Conservation (phyloP, 1,140 invertebrate species). For the Aphelinus certus region DNA sequence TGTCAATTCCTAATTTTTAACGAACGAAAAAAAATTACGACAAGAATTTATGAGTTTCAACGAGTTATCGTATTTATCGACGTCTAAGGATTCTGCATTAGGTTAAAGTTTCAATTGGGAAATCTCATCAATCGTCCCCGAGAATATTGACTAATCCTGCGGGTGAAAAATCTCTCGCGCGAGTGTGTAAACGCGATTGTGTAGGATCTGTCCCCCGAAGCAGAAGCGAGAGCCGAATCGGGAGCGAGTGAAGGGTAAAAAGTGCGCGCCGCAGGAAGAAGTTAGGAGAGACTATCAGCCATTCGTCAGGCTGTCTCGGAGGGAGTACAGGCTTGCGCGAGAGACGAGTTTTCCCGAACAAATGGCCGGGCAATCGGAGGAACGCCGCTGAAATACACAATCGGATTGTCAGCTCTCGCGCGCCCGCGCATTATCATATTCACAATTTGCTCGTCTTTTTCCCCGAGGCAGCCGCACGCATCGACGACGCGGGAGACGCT, state of each 20-base stretch:
- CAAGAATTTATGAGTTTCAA: too few species aligned
- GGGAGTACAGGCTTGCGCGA: conserved; percentile 19
- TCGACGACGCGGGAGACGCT: background rate
- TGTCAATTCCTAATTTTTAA: too few species aligned
- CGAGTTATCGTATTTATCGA: too few species aligned
- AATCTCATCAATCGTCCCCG: too few species aligned
- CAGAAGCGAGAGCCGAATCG: conserved; percentile 17
- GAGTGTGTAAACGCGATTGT: too few species aligned
- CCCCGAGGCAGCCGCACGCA: conserved; percentile 1
- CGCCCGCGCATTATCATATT: conserved; percentile 58
- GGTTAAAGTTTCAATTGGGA: too few species aligned
- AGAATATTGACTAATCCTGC: too few species aligned
- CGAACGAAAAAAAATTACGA: too few species aligned
- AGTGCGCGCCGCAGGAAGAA: background rate
- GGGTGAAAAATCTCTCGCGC: too few species aligned
- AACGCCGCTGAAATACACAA: conserved; percentile 62
- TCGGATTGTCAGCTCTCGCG: conserved; percentile 55
- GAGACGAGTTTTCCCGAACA: conserved; percentile 53
- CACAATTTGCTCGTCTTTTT: conserved; percentile 55
- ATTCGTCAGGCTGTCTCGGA: conserved; percentile 59
- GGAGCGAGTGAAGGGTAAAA: conserved; percentile 24
- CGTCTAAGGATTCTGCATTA: too few species aligned
- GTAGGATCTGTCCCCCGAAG: background rate
- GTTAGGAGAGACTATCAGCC: conserved; percentile 50
- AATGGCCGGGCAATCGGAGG: conserved; percentile 61